Base-by-base conservation (phyloP, 2,797 vertebrate species). In the Cercopithecus diana region DNA sequence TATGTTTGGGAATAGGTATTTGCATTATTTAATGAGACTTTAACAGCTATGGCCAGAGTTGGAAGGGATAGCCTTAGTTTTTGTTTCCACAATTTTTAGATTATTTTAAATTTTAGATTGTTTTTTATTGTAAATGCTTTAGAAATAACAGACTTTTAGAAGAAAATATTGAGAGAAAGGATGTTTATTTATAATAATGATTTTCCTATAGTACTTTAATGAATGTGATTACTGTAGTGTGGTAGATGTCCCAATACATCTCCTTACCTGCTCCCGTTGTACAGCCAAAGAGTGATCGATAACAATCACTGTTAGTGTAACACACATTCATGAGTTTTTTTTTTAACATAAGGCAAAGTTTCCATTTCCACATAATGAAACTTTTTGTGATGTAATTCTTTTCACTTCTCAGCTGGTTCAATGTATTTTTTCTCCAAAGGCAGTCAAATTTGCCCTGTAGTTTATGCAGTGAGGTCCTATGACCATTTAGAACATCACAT, bases 1-100 rank as follows among this genome's bases (percentile, higher is more conserved):
- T 70, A 97, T 93, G 80, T 96, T 85, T 89, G 20, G 20, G 43
- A 87, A 93, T 45, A 94, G 52, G 30, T 50, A 83, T 93, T 90
- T 96, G n/a, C 45, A 86, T 96, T 87, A 88, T 90, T 95, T 93
- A 88, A 90, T 26, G 30, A 72, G 0, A 22, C 22, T 89, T 17
- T 73, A 39, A 6, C 26, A 90, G 57, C 55, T 76, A 8, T 24
- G 15, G 26, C 13, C 64, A 92, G 24, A 76, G 19, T 22, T 43
- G 17, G 39, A 87, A 89, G 8, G 81, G 4, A 28, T 4, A 57
- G 6, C 15, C 9, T 83, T 83, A 81, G 28, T 30, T 30, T 92
- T 92, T 82, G 43, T 85, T 84, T 22, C 45, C 7, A 5, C 84
- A 90, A 70, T 50, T 1, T 36, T 92, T 55, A 15, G 61, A 67